phyloP scores from a whole-genome alignment of 35 echinoderm and acorn worm species.

The Lytechinus pictus region DNA sequence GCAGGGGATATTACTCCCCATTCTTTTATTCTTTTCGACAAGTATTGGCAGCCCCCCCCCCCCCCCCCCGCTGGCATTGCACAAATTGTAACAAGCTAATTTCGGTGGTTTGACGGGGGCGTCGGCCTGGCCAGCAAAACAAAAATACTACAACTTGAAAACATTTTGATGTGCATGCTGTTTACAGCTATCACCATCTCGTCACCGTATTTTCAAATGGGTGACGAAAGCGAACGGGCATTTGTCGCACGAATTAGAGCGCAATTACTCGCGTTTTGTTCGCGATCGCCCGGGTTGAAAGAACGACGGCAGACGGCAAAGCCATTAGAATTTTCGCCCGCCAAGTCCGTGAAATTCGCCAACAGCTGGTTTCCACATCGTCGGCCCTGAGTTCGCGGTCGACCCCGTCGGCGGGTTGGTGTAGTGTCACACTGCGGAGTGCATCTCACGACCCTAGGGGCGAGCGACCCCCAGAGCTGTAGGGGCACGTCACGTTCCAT shows the following conservation, averaged over 20 bases:
- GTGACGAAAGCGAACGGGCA: constrained; percentile 17
- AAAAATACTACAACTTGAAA: constrained; percentile 16
- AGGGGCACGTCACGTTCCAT: neutral
- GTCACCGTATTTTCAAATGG: neutral
- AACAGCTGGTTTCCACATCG: constrained; percentile 38
- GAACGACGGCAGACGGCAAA: constrained; percentile 14
- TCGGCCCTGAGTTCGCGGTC: neutral
- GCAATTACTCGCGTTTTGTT: constrained; percentile 23
- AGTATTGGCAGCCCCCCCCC: no score
- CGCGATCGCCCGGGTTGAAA: constrained; percentile 15
- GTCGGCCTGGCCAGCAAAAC: neutral
- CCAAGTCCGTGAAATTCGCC: neutral
- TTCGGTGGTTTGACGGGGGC: neutral
- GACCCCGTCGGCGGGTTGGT: neutral
- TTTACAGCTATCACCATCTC: neutral
- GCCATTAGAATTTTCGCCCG: constrained; percentile 3
- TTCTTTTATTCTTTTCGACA: no score
- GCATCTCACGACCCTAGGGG: neutral
- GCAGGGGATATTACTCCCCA: no score
- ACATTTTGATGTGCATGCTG: neutral
- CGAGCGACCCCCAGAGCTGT: neutral
- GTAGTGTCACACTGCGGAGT: neutral
- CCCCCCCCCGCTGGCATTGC: no score
- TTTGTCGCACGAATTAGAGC: constrained; percentile 31
- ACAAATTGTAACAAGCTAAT: neutral